Evolutionary conservation across 2,113 vertebrate genomes (phyloP).

Genomic region (Sarotherodon lohbergeri): DNA sequence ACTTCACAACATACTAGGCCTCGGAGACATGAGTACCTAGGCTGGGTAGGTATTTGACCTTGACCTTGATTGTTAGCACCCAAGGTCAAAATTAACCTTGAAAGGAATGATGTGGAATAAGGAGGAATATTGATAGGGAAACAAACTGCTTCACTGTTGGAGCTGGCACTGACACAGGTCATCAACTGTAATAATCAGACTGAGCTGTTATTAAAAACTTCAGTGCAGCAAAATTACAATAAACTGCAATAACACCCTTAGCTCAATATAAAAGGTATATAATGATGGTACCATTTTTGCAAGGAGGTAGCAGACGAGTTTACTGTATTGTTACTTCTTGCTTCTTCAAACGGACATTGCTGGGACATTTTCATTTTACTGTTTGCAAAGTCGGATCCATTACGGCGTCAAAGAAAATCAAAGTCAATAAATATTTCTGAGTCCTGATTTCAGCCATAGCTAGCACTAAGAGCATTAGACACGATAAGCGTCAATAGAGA

Average conservation of each 20-base stretch:
- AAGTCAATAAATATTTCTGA: not conserved
- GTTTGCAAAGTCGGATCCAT: rapidly evolving
- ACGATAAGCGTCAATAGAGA: not conserved
- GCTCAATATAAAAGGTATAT: not conserved
- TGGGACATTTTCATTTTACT: not conserved
- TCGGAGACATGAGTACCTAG: not conserved
- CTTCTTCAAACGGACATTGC: not conserved
- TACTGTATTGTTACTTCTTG: not conserved
- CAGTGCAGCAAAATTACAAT: not conserved
- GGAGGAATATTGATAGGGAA: not conserved
- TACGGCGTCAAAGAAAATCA: not conserved
- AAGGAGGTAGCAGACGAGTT: not conserved
- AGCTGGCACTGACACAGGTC: not conserved
- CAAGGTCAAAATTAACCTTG: not conserved
- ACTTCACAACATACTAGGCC: not conserved
- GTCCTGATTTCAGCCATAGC: not conserved
- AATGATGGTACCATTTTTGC: not conserved
- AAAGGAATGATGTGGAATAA: not conserved
- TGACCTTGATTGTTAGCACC: not conserved
- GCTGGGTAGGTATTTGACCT: not conserved
- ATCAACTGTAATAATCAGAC: rapidly evolving
- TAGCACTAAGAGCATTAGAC: not conserved
- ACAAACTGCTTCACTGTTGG: not conserved
- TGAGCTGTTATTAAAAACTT: not conserved
- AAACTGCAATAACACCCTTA: not conserved